Evolutionary conservation across 2,113 vertebrate genomes (phyloP).

Genomic region (Austrofundulus limnaeus): DNA sequence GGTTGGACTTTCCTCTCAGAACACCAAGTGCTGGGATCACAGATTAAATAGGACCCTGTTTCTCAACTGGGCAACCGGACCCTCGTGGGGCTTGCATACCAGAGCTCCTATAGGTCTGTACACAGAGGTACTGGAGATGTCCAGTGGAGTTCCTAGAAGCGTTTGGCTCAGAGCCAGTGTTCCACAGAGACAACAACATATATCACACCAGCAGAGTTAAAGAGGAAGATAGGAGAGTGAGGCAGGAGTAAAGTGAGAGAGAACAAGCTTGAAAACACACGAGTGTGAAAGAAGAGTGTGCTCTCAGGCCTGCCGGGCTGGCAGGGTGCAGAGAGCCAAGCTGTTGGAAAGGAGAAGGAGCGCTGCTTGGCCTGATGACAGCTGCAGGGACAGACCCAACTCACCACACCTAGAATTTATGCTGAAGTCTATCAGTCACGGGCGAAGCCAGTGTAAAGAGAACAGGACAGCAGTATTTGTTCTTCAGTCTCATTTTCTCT

Average conservation of each 20-base stretch:
- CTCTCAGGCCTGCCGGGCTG: constrained; percentile 64
- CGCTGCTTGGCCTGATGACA: constrained; percentile 49
- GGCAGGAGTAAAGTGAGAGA: constrained; percentile 60
- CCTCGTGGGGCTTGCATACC: constrained; percentile 61
- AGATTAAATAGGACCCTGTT: constrained; percentile 60
- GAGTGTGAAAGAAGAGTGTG: constrained; percentile 61
- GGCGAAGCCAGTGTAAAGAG: constrained; percentile 22
- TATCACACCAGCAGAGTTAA: constrained; percentile 71
- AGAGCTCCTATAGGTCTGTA: constrained; percentile 71
- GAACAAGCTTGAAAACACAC: constrained; percentile 61
- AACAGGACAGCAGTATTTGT: constrained; percentile 7
- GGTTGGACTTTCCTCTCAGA: constrained; percentile 25
- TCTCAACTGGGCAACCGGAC: constrained; percentile 75
- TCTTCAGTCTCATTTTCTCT: too few species aligned
- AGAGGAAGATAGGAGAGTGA: constrained; percentile 55
- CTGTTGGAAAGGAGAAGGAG: constrained; percentile 55
- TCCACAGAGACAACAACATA: constrained; percentile 81
- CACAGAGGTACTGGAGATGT: constrained; percentile 61
- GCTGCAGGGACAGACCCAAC: constrained; percentile 8
- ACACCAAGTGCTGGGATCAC: constrained; percentile 57
- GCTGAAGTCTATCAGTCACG: constrained; percentile 11
- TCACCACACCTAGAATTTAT: constrained; percentile 39
- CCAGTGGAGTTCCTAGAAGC: constrained; percentile 76
- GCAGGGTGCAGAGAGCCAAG: constrained; percentile 61
- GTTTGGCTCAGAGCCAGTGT: constrained; percentile 66